These are phyloP conservation scores for Adoxophyes honmai DNA, from an alignment of 1,140 invertebrate species.

Conservation along the genomic window DNA sequence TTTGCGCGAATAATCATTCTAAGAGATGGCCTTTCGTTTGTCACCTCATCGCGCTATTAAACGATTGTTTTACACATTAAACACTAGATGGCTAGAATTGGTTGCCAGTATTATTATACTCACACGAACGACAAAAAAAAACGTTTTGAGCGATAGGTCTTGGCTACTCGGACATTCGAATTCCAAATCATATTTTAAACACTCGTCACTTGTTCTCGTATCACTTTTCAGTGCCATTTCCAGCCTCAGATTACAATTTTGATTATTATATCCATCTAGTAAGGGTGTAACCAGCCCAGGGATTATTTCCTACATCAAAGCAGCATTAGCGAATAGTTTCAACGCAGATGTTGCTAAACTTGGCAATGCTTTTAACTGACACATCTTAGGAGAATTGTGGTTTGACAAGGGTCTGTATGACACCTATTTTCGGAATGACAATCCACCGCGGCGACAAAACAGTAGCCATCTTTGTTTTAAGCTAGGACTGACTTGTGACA, in stretches of 20 bases:
- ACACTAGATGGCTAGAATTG: no score
- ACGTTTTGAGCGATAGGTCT: not conserved
- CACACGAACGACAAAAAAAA: no score
- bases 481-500: no score
- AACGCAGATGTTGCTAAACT: not conserved
- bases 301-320: not conserved
- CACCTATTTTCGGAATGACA: not conserved
- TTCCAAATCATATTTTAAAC: not conserved
- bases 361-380: slow-evolving; percentile 9
- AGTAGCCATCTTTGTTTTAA: no score
- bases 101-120: no score
- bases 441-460: no score
- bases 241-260: not conserved
- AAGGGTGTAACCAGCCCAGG: not conserved
- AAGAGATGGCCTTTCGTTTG: no score
- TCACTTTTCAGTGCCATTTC: no score
- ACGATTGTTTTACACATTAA: no score
- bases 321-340: not conserved
- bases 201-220: not conserved
- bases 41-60: no score
- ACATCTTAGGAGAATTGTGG: not conserved
- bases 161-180: not conserved
- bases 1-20: no score
- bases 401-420: not conserved
- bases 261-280: not conserved